These are phyloP conservation scores for Leptinotarsa lineolata DNA, from an alignment of 1,140 invertebrate species.

Conservation along the genomic window DNA sequence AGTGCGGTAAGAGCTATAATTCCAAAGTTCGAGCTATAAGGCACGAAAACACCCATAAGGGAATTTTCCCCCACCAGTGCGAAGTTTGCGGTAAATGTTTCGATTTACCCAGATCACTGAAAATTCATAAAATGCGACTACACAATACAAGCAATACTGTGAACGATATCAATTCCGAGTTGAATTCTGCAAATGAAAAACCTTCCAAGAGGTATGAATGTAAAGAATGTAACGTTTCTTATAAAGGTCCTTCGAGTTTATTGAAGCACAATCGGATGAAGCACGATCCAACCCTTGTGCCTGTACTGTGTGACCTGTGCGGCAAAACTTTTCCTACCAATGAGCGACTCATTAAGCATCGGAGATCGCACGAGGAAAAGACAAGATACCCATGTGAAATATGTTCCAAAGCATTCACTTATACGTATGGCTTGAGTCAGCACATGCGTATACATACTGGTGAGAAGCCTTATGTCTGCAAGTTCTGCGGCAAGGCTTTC, in stretches of 20 bases:
- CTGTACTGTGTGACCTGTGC: conserved; percentile 66
- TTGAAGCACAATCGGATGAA: conserved; percentile 29
- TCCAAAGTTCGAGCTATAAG: neutral
- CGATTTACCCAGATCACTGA: neutral
- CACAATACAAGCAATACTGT: conserved; percentile 58
- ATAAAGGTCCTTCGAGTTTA: conserved; percentile 39
- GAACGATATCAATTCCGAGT: conserved; percentile 35
- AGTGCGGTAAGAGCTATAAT: conserved; percentile 46
- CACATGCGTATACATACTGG: conserved; percentile 62
- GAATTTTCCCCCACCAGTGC: conserved; percentile 12
- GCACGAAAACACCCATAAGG: conserved; percentile 8
- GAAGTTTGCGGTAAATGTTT: conserved; percentile 20
- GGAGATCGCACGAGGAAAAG: conserved; percentile 64
- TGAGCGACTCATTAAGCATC: conserved; percentile 72
- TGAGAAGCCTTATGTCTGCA: conserved; percentile 60
- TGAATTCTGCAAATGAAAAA: conserved; percentile 55
- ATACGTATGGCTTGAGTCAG: conserved; percentile 60
- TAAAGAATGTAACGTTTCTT: conserved; percentile 67
- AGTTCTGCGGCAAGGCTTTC: conserved; percentile 64
- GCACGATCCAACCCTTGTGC: neutral
- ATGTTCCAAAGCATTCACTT: conserved; percentile 59
- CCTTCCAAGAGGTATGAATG: conserved; percentile 64
- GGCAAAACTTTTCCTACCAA: conserved; percentile 73
- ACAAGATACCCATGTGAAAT: conserved; percentile 59
- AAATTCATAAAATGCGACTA: conserved; percentile 41